A percentile compares a stretch with the other conserved stretches of the same genome.
These are phyloP conservation scores for Danio albolineatus DNA, from an alignment of 2,797 vertebrate genomes.

Conservation along the genomic window DNA sequence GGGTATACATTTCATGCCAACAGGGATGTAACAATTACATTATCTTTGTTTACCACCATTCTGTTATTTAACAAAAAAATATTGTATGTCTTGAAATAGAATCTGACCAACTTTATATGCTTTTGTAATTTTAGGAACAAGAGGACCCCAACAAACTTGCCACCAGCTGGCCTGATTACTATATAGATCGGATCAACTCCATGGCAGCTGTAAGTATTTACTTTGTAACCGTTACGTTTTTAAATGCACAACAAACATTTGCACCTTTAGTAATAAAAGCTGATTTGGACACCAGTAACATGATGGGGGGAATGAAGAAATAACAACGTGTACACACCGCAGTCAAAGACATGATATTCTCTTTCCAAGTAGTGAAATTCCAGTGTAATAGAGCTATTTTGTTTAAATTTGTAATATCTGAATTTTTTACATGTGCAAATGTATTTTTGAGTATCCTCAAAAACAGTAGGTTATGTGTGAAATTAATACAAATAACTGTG, in stretches of 20 bases:
- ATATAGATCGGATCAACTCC: constrained; percentile 97
- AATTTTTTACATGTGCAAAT: too few relatives aligned
- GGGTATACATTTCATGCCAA: neutral
- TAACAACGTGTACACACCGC: too few relatives aligned
- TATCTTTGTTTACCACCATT: neutral
- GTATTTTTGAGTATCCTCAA: too few relatives aligned
- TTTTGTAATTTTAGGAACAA: constrained; percentile 86
- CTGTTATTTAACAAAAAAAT: neutral
- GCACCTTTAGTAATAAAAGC: neutral
- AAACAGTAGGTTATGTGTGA: too few relatives aligned
- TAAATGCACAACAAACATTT: neutral
- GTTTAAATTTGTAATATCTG: too few relatives aligned
- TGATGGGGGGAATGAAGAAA: neutral
- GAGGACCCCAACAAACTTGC: constrained; percentile 98
- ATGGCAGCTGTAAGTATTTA: constrained; percentile 92
- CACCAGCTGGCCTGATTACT: constrained; percentile 98
- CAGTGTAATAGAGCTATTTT: too few relatives aligned
- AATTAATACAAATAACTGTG: too few relatives aligned
- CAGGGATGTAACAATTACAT: neutral
- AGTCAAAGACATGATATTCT: too few relatives aligned
- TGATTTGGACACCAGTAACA: neutral
- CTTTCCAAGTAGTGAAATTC: too few relatives aligned
- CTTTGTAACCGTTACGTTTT: neutral
- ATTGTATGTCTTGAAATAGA: neutral
- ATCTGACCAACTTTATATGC: neutral